Conservation (phyloP, 1,140 invertebrate species). For the Xylocopa sonorina region DNA sequence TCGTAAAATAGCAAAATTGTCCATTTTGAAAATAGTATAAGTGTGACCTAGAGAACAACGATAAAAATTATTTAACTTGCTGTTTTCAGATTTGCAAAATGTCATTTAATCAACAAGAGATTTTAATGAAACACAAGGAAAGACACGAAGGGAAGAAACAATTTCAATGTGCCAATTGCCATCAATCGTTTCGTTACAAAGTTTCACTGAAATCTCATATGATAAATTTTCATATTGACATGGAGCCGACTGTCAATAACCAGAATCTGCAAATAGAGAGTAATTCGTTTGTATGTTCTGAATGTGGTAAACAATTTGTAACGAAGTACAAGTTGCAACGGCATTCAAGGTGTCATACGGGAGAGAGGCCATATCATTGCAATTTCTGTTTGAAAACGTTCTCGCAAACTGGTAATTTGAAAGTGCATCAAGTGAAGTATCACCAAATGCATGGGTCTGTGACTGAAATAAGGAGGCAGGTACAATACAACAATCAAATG, state of each 20-base stretch:
- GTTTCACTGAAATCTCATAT: slow-evolving; percentile 79
- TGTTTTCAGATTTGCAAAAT: slow-evolving; percentile 82
- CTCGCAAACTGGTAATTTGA: slow-evolving; percentile 85
- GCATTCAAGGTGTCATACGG: slow-evolving; percentile 81
- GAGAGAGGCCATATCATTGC: slow-evolving; percentile 83
- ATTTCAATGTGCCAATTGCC: slow-evolving; percentile 84
- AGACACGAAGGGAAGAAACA: slow-evolving; percentile 82
- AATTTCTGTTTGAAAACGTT: slow-evolving; percentile 82
- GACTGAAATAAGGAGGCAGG: slow-evolving; percentile 31
- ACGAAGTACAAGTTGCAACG: slow-evolving; percentile 80
- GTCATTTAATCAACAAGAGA: slow-evolving; percentile 84
- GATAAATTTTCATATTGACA: slow-evolving; percentile 75
- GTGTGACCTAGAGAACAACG: not conserved
- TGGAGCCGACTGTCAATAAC: slow-evolving; percentile 52
- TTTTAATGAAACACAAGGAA: slow-evolving; percentile 82
- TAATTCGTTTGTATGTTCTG: slow-evolving; percentile 69
- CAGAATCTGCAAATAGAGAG: slow-evolving; percentile 55
- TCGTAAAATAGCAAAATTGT: slow-evolving; percentile 62
- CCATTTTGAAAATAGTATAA: not conserved
- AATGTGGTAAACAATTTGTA: slow-evolving; percentile 81
- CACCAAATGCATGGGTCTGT: slow-evolving; percentile 67
- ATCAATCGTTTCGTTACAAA: slow-evolving; percentile 79
- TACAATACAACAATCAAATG: slow-evolving; percentile 40
- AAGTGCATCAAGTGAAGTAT: slow-evolving; percentile 81
- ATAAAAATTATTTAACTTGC: not conserved